These are phyloP conservation scores for Hirtodrosophila alboralis DNA, from an alignment of 2,888 invertebrate species.

Conservation along the genomic window DNA sequence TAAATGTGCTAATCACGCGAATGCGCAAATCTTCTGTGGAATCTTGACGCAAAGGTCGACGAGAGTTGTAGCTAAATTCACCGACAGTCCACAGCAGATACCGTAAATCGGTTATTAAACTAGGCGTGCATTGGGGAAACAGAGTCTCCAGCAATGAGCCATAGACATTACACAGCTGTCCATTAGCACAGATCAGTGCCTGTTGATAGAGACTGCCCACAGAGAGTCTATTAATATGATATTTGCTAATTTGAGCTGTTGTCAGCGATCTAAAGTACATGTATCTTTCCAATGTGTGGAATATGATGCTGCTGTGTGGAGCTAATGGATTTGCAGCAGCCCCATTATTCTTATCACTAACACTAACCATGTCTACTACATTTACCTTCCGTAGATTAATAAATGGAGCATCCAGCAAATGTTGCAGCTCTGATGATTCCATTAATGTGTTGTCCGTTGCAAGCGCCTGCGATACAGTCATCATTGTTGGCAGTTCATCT, in stretches of 20 bases:
- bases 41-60: background rate
- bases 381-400: conserved; percentile 57
- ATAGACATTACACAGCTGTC: conserved; percentile 31
- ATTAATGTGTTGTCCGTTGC: conserved; percentile 57
- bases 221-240: conserved; percentile 38
- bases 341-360: conserved; percentile 18
- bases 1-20: conserved; percentile 50
- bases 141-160: conserved; percentile 43
- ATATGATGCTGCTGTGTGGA: conserved; percentile 19
- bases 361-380: conserved; percentile 6
- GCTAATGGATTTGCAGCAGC: background rate
- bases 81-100: conserved; percentile 36
- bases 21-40: conserved; percentile 35
- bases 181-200: conserved; percentile 41
- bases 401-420: conserved; percentile 34
- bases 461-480: conserved; percentile 58
- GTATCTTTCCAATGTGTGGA: conserved; percentile 38
- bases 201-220: conserved; percentile 47
- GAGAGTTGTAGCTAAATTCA: conserved; percentile 44
- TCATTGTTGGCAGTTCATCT: background rate
- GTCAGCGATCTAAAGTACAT: conserved; percentile 40
- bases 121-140: conserved; percentile 38
- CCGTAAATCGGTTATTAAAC: conserved; percentile 35
- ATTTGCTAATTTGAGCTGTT: conserved; percentile 35
- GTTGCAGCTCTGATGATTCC: conserved; percentile 50